Evolutionary conservation across 1,140 invertebrate genomes (phyloP).

Genomic region (Heliconius himera): DNA sequence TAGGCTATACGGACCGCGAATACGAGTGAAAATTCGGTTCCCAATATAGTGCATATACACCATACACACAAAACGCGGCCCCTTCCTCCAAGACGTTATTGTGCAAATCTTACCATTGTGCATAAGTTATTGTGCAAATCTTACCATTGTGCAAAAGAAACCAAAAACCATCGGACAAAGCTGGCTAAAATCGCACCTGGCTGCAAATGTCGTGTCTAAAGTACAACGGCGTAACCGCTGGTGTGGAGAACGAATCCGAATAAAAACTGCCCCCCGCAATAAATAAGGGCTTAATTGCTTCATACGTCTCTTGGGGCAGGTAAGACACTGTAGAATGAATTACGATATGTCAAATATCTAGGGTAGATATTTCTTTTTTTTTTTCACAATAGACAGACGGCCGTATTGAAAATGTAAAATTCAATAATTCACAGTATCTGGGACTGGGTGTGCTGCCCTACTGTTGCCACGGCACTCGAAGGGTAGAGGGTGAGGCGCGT

Average conservation of each 20-base stretch:
- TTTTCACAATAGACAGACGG: constrained; percentile 67
- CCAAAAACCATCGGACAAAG: constrained; percentile 63
- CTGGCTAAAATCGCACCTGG: constrained; percentile 68
- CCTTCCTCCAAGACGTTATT: constrained; percentile 68
- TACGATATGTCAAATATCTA: constrained; percentile 63
- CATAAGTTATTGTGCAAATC: constrained; percentile 77
- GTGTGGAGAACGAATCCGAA: constrained; percentile 50
- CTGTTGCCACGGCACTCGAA: constrained; percentile 46
- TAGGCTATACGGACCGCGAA: constrained; percentile 15
- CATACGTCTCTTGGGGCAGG: constrained; percentile 38
- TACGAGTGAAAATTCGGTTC: constrained; percentile 18
- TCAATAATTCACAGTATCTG: constrained; percentile 75
- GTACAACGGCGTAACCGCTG: constrained; percentile 52
- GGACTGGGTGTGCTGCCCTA: constrained; percentile 16
- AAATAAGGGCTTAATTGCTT: constrained; percentile 72
- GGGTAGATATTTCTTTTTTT: constrained; percentile 61
- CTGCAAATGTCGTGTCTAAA: constrained; percentile 25
- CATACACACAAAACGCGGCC: constrained; percentile 37
- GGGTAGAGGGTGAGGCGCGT: constrained; percentile 46
- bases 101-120: constrained; percentile 78
- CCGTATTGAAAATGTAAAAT: constrained; percentile 66
- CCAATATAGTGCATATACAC: constrained; percentile 49
- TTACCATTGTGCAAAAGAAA: constrained; percentile 73
- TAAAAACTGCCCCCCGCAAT: constrained; percentile 55
- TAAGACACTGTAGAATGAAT: constrained; percentile 61